phyloP scores from a whole-genome alignment of 2,113 vertebrate genomes.

The Cromileptes altivelis region DNA sequence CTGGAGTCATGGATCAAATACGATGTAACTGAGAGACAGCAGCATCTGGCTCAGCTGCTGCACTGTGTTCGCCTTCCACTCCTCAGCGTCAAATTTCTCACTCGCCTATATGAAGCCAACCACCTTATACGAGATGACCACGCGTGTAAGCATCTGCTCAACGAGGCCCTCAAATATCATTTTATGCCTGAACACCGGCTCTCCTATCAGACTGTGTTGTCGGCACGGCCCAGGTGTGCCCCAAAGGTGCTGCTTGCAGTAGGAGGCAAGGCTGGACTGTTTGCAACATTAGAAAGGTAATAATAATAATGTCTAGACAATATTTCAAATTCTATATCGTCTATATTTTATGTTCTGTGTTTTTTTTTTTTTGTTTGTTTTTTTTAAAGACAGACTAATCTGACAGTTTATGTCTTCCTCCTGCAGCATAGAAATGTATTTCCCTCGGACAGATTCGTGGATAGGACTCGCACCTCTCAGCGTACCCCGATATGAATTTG shows the following conservation, averaged over 20 bases:
- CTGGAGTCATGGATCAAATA: constrained; percentile 98
- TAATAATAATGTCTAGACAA: not conserved
- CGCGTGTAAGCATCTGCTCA: constrained; percentile 96
- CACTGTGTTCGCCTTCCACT: constrained; percentile 95
- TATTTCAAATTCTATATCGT: no score
- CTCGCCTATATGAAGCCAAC: constrained; percentile 96
- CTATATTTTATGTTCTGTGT: no score
- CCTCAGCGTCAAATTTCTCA: constrained; percentile 98
- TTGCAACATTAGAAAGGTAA: constrained; percentile 97
- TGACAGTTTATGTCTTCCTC: constrained; percentile 36
- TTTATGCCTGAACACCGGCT: constrained; percentile 99
- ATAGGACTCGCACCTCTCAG: constrained; percentile 95
- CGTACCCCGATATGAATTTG: constrained; percentile 95
- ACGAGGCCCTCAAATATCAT: constrained; percentile 98
- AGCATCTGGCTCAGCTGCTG: constrained; percentile 93
- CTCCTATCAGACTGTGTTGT: constrained; percentile 94
- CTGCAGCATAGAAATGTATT: constrained; percentile 97
- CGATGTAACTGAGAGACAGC: constrained; percentile 94
- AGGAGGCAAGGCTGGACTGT: constrained; percentile 97
- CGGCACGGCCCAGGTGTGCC: constrained; percentile 93
- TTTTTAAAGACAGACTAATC: not conserved
- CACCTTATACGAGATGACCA: constrained; percentile 98
- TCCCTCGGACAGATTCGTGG: constrained; percentile 98
- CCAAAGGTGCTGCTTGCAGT: constrained; percentile 97
- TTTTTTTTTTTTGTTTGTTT: no score